A percentile compares a stretch with the other conserved stretches of the same genome.
phyloP scores from a whole-genome alignment of 2,113 vertebrate genomes.

The Leuciscus idus region DNA sequence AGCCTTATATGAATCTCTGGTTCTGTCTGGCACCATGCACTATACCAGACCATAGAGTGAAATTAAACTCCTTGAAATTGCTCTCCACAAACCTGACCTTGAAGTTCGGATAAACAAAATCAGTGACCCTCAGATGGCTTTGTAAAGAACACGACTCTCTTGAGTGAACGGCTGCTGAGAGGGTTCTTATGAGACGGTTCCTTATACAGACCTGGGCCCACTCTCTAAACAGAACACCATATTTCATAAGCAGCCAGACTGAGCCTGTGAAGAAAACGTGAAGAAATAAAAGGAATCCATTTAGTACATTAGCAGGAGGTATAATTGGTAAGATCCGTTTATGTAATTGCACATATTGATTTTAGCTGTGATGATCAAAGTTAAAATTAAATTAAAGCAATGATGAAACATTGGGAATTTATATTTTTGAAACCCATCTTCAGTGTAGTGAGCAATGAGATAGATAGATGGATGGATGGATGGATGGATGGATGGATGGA shows the following conservation, averaged over 20 bases:
- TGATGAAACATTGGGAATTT: slow-evolving; percentile 45
- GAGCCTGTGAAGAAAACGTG: neutral
- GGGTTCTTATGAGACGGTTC: slow-evolving; percentile 33
- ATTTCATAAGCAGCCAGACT: slow-evolving; percentile 11
- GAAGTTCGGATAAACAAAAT: slow-evolving; percentile 52
- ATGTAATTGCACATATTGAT: slow-evolving; percentile 76
- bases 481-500: too few species aligned
- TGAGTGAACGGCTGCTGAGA: slow-evolving; percentile 43
- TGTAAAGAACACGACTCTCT: slow-evolving; percentile 41
- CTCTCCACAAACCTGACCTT: slow-evolving; percentile 50
- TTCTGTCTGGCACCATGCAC: neutral
- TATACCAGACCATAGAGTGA: neutral
- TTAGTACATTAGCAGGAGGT: slow-evolving; percentile 69
- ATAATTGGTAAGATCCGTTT: slow-evolving; percentile 71
- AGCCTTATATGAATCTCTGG: neutral
- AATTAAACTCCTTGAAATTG: slow-evolving; percentile 47
- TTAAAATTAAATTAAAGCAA: slow-evolving; percentile 72
- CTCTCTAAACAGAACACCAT: slow-evolving; percentile 1
- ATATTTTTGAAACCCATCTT: neutral
- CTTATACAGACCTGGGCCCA: slow-evolving; percentile 35
- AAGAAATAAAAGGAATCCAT: slow-evolving; percentile 68
- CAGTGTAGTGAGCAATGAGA: neutral
- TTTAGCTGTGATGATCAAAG: slow-evolving; percentile 61
- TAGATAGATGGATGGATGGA: too few species aligned
- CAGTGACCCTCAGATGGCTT: slow-evolving; percentile 46